Percentiles rank a stretch among this genome's conserved stretches.
Conservation (phyloP, 2,113 vertebrate genomes). For the Heterotilapia buettikoferi region DNA sequence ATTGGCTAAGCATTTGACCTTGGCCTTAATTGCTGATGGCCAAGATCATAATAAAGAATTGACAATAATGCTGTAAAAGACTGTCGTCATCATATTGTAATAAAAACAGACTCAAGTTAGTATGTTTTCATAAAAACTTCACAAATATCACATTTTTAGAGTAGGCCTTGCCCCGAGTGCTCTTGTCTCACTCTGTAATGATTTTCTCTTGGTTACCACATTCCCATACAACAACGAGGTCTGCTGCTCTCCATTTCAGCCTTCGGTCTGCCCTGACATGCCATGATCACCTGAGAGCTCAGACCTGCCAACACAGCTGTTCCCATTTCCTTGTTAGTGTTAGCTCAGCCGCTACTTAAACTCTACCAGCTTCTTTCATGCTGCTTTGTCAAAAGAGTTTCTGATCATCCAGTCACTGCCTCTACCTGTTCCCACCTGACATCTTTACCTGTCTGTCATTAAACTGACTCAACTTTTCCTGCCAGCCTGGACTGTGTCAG, state of each 20-base stretch:
- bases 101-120: not conserved
- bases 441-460: not conserved
- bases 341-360: not conserved
- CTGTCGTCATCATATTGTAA: not conserved
- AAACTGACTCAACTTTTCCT: not conserved
- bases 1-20: not conserved
- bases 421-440: not conserved
- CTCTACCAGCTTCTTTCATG: not conserved
- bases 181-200: not conserved
- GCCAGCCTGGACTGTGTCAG: not conserved
- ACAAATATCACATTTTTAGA: not conserved
- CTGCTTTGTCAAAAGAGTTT: not conserved
- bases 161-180: not conserved
- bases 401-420: not conserved
- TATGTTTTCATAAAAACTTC: not conserved
- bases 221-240: not conserved
- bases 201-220: not conserved
- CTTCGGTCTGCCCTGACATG: not conserved
- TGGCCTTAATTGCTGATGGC: not conserved
- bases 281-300: not conserved
- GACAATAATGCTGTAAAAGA: not conserved
- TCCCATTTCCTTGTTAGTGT: not conserved
- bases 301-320: not conserved
- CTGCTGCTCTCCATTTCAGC: not conserved
- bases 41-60: not conserved